Conservation (phyloP, 2,888 invertebrate genomes). For the Euzetes globulus region DNA sequence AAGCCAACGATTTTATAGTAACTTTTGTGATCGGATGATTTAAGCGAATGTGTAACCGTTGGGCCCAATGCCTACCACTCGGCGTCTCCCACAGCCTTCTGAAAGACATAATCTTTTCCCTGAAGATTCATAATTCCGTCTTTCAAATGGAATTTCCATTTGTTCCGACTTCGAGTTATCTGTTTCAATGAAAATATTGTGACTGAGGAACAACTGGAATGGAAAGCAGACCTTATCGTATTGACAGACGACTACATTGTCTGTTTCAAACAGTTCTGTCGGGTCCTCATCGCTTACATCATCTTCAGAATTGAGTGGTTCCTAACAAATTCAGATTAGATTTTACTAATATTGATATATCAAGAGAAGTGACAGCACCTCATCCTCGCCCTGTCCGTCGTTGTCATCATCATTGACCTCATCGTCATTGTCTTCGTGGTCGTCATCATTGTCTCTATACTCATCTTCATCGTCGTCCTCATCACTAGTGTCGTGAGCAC, state of each 20-base stretch:
- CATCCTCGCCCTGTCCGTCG: constrained; percentile 52
- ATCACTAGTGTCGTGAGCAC: constrained; percentile 51
- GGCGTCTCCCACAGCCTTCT: constrained; percentile 96
- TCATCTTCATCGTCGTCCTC: constrained; percentile 45
- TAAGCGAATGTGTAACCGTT: background rate
- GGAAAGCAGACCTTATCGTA: constrained; percentile 76
- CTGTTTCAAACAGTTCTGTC: constrained; percentile 91
- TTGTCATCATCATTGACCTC: constrained; percentile 55
- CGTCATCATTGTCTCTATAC: constrained; percentile 53
- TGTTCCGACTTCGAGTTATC: constrained; percentile 95
- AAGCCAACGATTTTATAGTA: background rate
- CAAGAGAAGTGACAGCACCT: constrained; percentile 42
- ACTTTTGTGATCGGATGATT: background rate
- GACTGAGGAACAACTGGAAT: constrained; percentile 4
- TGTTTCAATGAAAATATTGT: constrained; percentile 48
- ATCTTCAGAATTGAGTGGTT: constrained; percentile 91
- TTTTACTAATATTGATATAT: background rate
- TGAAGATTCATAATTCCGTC: constrained; percentile 99
- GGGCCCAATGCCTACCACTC: constrained; percentile 71
- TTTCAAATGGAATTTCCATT: constrained; percentile 99
- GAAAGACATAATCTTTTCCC: constrained; percentile 97
- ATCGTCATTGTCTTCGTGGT: constrained; percentile 58
- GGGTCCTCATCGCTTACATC: constrained; percentile 86
- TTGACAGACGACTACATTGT: constrained; percentile 98
- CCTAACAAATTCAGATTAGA: constrained; percentile 52